Evolutionary conservation across 2,113 vertebrate species (phyloP).

Genomic region (Oreochromis spilurus): DNA sequence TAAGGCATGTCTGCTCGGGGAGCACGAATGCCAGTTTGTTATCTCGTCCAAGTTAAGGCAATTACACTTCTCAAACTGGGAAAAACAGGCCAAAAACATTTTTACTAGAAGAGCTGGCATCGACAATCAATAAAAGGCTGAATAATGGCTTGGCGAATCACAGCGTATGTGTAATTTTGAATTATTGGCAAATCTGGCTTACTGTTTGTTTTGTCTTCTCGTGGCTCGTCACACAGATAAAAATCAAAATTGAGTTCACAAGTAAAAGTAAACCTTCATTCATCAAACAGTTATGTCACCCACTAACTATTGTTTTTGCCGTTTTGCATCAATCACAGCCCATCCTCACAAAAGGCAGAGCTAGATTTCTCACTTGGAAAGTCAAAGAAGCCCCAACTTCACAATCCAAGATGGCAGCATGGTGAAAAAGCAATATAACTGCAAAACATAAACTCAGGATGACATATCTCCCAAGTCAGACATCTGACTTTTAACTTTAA

Average conservation of each 20-base stretch:
- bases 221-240: not conserved
- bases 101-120: not conserved
- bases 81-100: constrained; percentile 9
- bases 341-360: not conserved
- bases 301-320: not conserved
- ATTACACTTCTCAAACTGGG: not conserved
- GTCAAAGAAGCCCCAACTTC: not conserved
- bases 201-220: not conserved
- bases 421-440: not conserved
- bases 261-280: not conserved
- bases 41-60: not conserved
- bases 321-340: not conserved
- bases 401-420: not conserved
- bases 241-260: not conserved
- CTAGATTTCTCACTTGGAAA: not conserved
- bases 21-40: not conserved
- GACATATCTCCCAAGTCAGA: not conserved
- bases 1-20: not conserved
- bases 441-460: not conserved
- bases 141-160: not conserved
- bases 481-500: not conserved
- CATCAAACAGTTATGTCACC: not conserved
- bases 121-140: not conserved
- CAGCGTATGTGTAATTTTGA: not conserved
- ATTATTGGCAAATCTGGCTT: not conserved